These are phyloP conservation scores for Drosophila testacea DNA, from an alignment of 2,888 invertebrate species.

Conservation along the genomic window DNA sequence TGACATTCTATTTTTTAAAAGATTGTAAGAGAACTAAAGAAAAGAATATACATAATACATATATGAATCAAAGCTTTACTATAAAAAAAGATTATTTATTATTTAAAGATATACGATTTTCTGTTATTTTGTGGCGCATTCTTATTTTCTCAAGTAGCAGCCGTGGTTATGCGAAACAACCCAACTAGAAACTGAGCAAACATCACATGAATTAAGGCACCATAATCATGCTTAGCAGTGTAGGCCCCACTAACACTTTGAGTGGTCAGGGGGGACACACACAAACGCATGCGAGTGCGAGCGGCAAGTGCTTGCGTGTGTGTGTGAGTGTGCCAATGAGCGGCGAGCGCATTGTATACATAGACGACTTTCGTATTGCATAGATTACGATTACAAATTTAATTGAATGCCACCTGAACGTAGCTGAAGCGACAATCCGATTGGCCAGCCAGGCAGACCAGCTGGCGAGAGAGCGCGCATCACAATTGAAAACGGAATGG, in stretches of 20 bases:
- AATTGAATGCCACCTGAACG: slow-evolving; percentile 78
- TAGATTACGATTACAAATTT: slow-evolving; percentile 77
- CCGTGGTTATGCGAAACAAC: slow-evolving; percentile 16
- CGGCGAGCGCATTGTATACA: slow-evolving; percentile 58
- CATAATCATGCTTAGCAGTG: slow-evolving; percentile 48
- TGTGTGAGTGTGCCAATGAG: slow-evolving; percentile 49
- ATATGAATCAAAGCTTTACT: no score
- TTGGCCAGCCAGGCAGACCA: slow-evolving; percentile 66
- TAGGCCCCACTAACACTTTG: slow-evolving; percentile 22
- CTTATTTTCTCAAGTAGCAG: no score
- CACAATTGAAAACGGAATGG: slow-evolving; percentile 42
- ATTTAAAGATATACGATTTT: no score
- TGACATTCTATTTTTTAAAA: no score
- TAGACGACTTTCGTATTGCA: slow-evolving; percentile 57
- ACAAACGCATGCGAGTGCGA: slow-evolving; percentile 22
- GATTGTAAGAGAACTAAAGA: no score
- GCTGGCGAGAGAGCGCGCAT: slow-evolving; percentile 30
- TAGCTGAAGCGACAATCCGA: slow-evolving; percentile 68
- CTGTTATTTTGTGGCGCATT: no score
- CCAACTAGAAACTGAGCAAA: slow-evolving; percentile 19
- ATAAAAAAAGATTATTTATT: no score
- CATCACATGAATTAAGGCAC: slow-evolving; percentile 36
- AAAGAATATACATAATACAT: no score
- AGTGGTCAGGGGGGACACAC: not conserved
- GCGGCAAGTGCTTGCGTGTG: slow-evolving; percentile 17